phyloP scores from a whole-genome alignment of 2,888 invertebrate species.

The Tetragonula carbonaria region DNA sequence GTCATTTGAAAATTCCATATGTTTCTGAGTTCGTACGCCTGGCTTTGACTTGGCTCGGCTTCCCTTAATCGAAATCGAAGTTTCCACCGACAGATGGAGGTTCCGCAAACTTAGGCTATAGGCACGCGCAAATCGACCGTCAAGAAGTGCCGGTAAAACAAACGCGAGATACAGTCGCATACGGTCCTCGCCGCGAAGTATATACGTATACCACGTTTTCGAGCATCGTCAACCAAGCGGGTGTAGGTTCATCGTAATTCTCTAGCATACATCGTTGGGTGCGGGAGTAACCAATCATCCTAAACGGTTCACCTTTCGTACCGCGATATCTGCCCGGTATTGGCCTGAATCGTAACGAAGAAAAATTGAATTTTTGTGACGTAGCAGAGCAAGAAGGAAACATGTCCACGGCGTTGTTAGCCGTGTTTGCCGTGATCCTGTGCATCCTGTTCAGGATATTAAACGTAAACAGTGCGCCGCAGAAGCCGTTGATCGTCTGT shows the following conservation, averaged over 20 bases:
- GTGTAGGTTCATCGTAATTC: neutral
- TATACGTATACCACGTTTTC: constrained; percentile 1
- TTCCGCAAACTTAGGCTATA: constrained; percentile 47
- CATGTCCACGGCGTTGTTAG: constrained; percentile 93
- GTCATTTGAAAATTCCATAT: constrained; percentile 6
- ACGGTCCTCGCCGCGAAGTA: constrained; percentile 18
- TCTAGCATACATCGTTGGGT: constrained; percentile 9
- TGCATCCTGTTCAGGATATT: constrained; percentile 93
- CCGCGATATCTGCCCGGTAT: neutral
- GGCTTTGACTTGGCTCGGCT: neutral
- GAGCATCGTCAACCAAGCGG: neutral
- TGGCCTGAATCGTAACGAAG: neutral
- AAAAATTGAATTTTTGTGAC: constrained; percentile 24
- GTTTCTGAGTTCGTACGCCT: neutral
- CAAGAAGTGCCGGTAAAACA: constrained; percentile 61
- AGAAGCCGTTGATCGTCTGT: constrained; percentile 91
- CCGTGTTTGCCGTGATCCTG: constrained; percentile 92
- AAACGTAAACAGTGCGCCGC: constrained; percentile 93
- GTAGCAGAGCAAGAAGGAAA: constrained; percentile 47
- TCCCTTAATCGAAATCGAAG: constrained; percentile 15
- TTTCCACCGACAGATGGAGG: constrained; percentile 46
- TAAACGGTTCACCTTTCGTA: constrained; percentile 4
- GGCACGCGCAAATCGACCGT: constrained; percentile 61
- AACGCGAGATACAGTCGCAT: constrained; percentile 41
- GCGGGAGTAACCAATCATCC: constrained; percentile 1